phyloP scores from a whole-genome alignment of 2,113 vertebrate genomes.

The Synchiropus splendidus region DNA sequence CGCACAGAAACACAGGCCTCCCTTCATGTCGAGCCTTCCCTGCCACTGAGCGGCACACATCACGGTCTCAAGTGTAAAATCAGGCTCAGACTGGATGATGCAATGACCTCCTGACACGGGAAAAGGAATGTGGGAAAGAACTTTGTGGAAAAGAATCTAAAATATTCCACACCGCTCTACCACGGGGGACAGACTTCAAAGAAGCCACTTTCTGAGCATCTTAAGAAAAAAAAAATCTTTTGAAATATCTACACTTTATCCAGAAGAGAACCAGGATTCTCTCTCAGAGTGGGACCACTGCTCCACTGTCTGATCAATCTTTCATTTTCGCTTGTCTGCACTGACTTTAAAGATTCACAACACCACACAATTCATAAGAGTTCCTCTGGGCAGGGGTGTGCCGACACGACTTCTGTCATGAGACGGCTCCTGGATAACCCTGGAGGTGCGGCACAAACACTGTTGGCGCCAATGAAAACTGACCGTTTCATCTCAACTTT shows the following conservation, averaged over 20 bases:
- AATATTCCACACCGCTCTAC: slow-evolving; percentile 41
- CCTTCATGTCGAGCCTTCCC: slow-evolving; percentile 5
- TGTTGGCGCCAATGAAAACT: slow-evolving; percentile 73
- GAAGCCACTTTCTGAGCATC: slow-evolving; percentile 39
- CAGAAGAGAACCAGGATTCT: slow-evolving; percentile 36
- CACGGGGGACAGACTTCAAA: slow-evolving; percentile 58
- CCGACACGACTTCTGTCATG: background rate
- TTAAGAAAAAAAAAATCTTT: slow-evolving; percentile 24
- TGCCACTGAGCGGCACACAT: too few species aligned
- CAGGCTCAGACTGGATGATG: slow-evolving; percentile 29
- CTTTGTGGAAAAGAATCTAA: slow-evolving; percentile 45
- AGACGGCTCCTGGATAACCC: background rate
- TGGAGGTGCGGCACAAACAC: slow-evolving; percentile 22
- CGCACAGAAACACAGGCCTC: background rate
- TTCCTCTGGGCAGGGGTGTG: slow-evolving; percentile 11
- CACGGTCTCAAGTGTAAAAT: slow-evolving; percentile 3
- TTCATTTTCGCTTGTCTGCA: slow-evolving; percentile 33
- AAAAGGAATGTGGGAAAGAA: slow-evolving; percentile 25
- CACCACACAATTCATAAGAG: slow-evolving; percentile 15
- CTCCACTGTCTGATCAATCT: slow-evolving; percentile 44
- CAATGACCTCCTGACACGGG: slow-evolving; percentile 34
- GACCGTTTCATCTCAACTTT: slow-evolving; percentile 8
- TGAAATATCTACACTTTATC: slow-evolving; percentile 48
- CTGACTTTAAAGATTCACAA: slow-evolving; percentile 21
- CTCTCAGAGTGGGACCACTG: slow-evolving; percentile 31